These are phyloP conservation scores for Heliconius charithonia DNA, from an alignment of 2,888 invertebrate genomes.

Conservation along the genomic window DNA sequence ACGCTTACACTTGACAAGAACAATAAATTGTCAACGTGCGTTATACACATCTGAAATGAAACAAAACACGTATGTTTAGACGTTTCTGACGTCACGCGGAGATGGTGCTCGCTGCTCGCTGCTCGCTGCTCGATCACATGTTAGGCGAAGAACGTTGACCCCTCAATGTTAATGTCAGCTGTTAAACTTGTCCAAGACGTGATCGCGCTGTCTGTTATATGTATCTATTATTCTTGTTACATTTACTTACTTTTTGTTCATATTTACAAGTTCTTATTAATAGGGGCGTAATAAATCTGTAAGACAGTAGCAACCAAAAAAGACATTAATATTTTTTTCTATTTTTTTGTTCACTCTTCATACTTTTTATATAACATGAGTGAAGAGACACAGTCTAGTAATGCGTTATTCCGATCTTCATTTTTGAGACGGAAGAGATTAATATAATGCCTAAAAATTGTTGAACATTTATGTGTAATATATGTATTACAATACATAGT, in stretches of 20 bases:
- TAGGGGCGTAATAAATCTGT: not conserved
- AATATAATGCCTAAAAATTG: too few relatives aligned
- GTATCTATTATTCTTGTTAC: not conserved
- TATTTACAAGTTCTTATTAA: not conserved
- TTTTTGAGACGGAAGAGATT: too few relatives aligned
- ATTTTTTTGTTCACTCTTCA: too few relatives aligned
- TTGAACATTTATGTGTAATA: too few relatives aligned
- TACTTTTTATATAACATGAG: too few relatives aligned
- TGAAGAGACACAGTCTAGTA: too few relatives aligned
- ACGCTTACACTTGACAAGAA: constrained; percentile 3
- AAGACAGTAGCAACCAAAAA: not conserved
- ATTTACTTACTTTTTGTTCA: not conserved
- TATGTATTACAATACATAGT: too few relatives aligned
- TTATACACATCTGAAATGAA: constrained; percentile 35
- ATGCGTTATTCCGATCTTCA: too few relatives aligned
- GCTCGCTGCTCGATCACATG: constrained; percentile 34
- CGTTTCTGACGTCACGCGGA: constrained; percentile 63
- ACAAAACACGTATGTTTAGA: constrained; percentile 35
- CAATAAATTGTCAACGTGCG: not conserved
- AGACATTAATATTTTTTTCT: not conserved
- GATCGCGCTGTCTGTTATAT: not conserved
- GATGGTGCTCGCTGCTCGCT: constrained; percentile 55
- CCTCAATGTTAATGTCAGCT: constrained; percentile 75
- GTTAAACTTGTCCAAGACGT: constrained; percentile 53
- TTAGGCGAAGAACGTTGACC: constrained; percentile 66